Base-by-base conservation (phyloP, 2,113 vertebrate genomes). In the Misgurnus anguillicaudatus region DNA sequence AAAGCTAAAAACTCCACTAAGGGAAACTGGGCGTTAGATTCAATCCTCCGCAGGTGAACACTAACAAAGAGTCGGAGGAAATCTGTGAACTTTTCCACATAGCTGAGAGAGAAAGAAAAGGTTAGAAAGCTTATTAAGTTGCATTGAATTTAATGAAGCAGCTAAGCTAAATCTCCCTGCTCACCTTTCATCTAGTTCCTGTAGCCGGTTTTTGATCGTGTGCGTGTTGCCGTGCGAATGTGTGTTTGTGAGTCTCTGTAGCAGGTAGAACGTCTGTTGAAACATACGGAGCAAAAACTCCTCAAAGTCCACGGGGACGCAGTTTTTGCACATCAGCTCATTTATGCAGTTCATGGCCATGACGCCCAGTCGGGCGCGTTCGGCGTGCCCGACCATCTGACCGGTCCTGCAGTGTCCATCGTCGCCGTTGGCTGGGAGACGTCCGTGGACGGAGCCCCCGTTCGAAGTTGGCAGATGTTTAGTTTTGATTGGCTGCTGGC, bases 301-400 rank as follows among this genome's bases (percentile, higher is more conserved):
- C 91, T 99, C 97, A 24, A 99, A 99, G 86, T 99, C 97, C 93
- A 98, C 86, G 6, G 98, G 98, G 90, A 99, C 97, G 0, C 98
- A 99, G 95, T 99, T 99, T 93, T 99, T 99, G 72, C 96, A 98
- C 94, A 99, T 97, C 48, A 99, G 95, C 89, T 99, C 98, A 13
- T 99, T 99, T 91, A 99, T 95, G 89, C 97, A 99, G 69, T 94
- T 94, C 97, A 99, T 99, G 63, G 97, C 96, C 79, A 99, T 90
- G 16, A 98, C 91, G 0, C 98, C 98, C 0, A 99, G 94, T 0
- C 93, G 91, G 75, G 95, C 95, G 0, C 95, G 94, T 16, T 98
- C 96, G 38, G 87, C 85, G 7, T 89, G 90, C 86, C 84, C 87
- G 51, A 88, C 86, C 51, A 85, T 87, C 63, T 92, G 88, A 67